Percentiles rank a stretch among this genome's conserved stretches.
Evolutionary conservation across 2,797 vertebrate species (phyloP).

Genomic region (Pempheris klunzingeri): DNA sequence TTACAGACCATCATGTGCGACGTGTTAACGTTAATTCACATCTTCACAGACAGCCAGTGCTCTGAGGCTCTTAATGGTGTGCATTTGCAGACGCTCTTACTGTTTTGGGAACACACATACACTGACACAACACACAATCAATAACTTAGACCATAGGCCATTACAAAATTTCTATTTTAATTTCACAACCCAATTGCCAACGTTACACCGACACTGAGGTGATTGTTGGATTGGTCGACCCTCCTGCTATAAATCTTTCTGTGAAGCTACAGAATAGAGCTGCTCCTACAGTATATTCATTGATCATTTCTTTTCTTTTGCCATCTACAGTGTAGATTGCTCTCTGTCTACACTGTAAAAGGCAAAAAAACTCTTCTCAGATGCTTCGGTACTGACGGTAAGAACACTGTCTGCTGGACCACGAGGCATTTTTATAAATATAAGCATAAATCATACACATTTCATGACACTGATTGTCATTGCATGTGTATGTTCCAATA

Average conservation of each 20-base stretch:
- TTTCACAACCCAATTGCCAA: constrained; percentile 3
- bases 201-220: neutral
- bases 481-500: neutral
- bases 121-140: constrained; percentile 6
- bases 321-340: neutral
- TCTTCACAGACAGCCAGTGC: neutral
- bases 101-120: neutral
- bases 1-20: neutral
- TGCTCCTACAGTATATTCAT: too few relatives aligned
- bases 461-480: neutral
- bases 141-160: neutral
- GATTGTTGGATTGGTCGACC: constrained; percentile 7
- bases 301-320: neutral
- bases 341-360: too few relatives aligned
- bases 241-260: neutral
- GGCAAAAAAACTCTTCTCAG: too few relatives aligned
- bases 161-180: constrained; percentile 32
- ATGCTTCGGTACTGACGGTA: too few relatives aligned
- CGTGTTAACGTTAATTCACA: neutral
- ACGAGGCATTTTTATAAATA: too few relatives aligned
- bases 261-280: neutral
- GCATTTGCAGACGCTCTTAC: neutral
- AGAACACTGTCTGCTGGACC: neutral
- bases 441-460: too few relatives aligned
- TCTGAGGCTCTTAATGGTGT: neutral